These are phyloP conservation scores for Luidia sarsii DNA, from an alignment of 53 echinoderm and acorn worm genomes.

Conservation along the genomic window DNA sequence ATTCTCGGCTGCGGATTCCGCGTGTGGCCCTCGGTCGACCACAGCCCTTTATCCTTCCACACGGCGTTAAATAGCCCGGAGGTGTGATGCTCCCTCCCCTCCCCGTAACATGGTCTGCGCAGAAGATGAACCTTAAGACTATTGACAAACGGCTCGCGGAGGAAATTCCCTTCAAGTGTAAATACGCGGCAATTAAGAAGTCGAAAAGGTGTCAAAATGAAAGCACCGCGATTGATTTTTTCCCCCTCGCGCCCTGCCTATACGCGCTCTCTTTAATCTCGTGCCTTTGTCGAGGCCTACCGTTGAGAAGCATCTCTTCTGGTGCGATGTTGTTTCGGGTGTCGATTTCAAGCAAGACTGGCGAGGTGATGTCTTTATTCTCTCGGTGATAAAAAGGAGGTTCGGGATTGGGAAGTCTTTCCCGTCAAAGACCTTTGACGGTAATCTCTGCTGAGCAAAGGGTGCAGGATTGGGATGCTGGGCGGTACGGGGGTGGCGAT, in stretches of 20 bases:
- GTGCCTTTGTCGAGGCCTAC: too few relatives aligned
- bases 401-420: too few relatives aligned
- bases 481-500: neutral
- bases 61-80: neutral
- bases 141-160: constrained; percentile 28
- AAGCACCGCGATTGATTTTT: constrained; percentile 28
- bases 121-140: constrained; percentile 16
- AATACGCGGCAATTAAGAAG: constrained; percentile 57
- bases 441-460: neutral
- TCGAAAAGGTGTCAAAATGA: constrained; percentile 43
- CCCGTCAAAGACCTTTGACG: constrained; percentile 1
- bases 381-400: too few relatives aligned
- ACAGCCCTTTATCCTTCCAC: constrained; percentile 13
- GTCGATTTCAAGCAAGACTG: neutral
- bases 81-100: neutral
- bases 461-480: neutral
- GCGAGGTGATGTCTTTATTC: too few relatives aligned
- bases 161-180: constrained; percentile 44
- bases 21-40: constrained; percentile 7
- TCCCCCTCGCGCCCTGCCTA: too few relatives aligned
- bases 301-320: neutral
- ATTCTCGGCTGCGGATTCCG: neutral
- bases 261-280: too few relatives aligned
- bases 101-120: constrained; percentile 2
- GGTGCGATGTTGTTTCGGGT: neutral